Evolutionary conservation across 2,113 vertebrate genomes (phyloP).

Genomic region (Acanthisitta chloris): DNA sequence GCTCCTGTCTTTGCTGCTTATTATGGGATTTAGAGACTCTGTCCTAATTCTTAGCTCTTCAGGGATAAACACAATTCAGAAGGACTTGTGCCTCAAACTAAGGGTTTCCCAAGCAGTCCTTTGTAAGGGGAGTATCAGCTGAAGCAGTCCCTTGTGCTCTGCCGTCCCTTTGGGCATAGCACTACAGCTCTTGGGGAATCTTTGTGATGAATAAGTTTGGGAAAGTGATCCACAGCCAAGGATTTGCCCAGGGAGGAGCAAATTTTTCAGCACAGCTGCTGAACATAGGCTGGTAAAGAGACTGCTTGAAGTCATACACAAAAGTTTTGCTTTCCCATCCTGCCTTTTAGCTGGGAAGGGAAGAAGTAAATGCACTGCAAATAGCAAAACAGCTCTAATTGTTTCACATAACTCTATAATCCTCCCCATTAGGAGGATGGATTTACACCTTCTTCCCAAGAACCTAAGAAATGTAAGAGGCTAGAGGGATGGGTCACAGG

Average conservation of each 20-base stretch:
- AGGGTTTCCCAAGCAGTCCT: background rate
- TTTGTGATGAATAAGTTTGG: background rate
- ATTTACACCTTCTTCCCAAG: background rate
- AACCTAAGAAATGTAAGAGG: background rate
- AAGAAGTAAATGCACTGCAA: background rate
- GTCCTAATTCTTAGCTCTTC: background rate
- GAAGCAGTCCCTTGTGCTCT: background rate
- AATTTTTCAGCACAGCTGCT: background rate
- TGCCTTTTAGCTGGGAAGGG: background rate
- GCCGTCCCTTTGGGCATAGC: background rate
- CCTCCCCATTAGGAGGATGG: background rate
- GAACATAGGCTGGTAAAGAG: background rate
- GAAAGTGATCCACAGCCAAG: background rate
- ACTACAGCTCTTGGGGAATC: background rate
- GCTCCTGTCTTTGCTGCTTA: background rate
- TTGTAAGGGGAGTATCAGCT: background rate
- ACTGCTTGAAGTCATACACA: background rate
- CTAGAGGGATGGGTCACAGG: background rate
- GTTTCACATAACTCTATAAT: background rate
- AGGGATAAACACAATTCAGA: background rate
- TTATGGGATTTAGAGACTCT: background rate
- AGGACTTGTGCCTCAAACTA: background rate
- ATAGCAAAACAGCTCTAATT: background rate
- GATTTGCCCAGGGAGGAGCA: too few relatives aligned
- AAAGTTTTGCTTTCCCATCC: background rate